Base-by-base conservation (phyloP, 2,888 invertebrate genomes). In the Cantharis rustica region DNA sequence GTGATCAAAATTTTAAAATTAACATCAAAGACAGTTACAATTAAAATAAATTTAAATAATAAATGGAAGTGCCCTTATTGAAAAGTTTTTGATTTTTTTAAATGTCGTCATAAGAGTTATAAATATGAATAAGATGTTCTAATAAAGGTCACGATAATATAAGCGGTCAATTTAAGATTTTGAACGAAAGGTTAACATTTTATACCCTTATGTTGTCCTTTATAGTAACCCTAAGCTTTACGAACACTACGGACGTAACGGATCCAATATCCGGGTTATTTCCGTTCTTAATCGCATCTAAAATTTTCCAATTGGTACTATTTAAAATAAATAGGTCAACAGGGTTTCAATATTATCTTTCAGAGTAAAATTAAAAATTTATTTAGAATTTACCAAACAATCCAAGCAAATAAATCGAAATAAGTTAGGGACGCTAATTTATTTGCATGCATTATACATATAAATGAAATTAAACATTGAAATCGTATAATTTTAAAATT, bases 201-300 rank as follows among this genome's bases (percentile, higher is more conserved):
- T 75, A 16, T 62, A 63, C 62, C 72, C 75, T 26, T 71, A 71
- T 72, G 68, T 20, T 64, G 75, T 72, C 69, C 72, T 75, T 27
- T 69, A 69, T 68, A 62, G 63, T 63, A 47, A 62, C 69, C 75
- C 69, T 31, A 27, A 72, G 72, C 71, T 71, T 72, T 61, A 20
- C 47, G 61, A 16, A 73, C 61, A 61, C 62, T 73, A 63, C 20
- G 71, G 75, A 74, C 71, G 71, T 47, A 75, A 62, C 75, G 61
- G 27, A 69, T 71, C 75, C 72, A 75, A 75, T 75, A 72, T 75
- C 75, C 75, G 75, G 75, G 75, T 72, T 75, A 75, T 75, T 75
- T 75, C 75, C 75, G 68, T 68, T 72, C 71, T 71, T 75, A 75
- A 75, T 75, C 75, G 75, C 69, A 71, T 75, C 69, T 68, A 27